Conservation (phyloP, 2,113 vertebrate genomes). For the Pollachius pollachius region DNA sequence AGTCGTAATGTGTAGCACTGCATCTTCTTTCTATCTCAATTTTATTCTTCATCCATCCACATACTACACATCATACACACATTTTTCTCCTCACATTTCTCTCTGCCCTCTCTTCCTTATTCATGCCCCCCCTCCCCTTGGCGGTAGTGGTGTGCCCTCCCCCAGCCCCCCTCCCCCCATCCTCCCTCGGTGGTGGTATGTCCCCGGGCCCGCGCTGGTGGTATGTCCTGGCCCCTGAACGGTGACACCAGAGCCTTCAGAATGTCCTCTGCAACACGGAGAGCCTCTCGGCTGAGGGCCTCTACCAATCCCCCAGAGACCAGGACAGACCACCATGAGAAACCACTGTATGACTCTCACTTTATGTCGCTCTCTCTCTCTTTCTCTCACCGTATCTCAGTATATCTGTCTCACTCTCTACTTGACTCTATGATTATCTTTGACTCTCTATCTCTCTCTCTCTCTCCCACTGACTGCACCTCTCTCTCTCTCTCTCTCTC, state of each 20-base stretch:
- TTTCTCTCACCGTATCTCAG: too few relatives aligned
- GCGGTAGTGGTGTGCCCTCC: background rate
- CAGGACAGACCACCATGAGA: too few relatives aligned
- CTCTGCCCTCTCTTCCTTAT: background rate
- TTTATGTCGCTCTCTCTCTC: conserved; percentile 1
- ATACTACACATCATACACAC: background rate
- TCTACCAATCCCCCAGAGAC: too few relatives aligned
- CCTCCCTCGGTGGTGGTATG: background rate
- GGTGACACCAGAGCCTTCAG: too few relatives aligned
- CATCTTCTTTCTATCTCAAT: too few relatives aligned
- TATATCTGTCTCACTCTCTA: background rate
- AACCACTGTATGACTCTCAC: background rate
- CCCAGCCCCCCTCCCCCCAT: background rate
- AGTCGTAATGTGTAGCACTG: too few relatives aligned
- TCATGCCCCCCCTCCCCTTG: background rate
- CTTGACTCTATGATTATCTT: too few relatives aligned
- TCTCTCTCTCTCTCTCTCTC: background rate
- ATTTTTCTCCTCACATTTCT: background rate
- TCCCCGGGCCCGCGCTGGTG: background rate
- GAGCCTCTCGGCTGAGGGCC: too few relatives aligned
- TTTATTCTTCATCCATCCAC: background rate
- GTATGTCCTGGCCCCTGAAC: background rate
- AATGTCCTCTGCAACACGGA: too few relatives aligned
- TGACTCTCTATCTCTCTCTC: background rate
- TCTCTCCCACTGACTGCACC: background rate